These are phyloP conservation scores for Kradibia gibbosae DNA, from an alignment of 1,140 invertebrate species.

Conservation along the genomic window DNA sequence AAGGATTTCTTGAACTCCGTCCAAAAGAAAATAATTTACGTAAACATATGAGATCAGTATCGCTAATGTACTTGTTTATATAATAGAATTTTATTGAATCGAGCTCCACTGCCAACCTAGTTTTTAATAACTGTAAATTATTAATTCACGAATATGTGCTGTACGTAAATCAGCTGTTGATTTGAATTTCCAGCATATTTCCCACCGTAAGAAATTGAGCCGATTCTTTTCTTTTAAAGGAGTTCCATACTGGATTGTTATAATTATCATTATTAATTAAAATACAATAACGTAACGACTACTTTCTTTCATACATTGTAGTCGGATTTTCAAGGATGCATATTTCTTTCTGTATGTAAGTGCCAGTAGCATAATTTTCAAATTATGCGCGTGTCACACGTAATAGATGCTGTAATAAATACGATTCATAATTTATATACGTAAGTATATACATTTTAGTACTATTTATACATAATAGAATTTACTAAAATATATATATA, in stretches of 20 bases:
- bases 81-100: slow-evolving; percentile 6
- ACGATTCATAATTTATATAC: background rate
- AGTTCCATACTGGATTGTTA: background rate
- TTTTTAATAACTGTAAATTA: background rate
- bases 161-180: background rate
- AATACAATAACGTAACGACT: slow-evolving; percentile 17
- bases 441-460: no score
- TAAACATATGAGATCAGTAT: background rate
- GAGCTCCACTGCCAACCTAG: background rate
- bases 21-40: slow-evolving; percentile 5
- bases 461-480: no score
- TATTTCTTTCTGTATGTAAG: background rate
- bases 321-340: background rate
- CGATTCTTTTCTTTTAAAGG: background rate
- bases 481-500: no score
- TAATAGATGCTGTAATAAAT: slow-evolving; percentile 19
- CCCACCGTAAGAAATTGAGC: background rate
- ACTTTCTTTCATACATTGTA: background rate
- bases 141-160: background rate
- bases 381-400: slow-evolving; percentile 25
- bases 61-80: background rate
- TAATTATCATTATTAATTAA: slow-evolving; percentile 43
- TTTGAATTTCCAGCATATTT: slow-evolving; percentile 5
- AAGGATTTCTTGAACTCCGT: background rate
- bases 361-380: background rate